These are phyloP conservation scores for Artemia sinica DNA, from an alignment of 2,888 invertebrate genomes.

Conservation along the genomic window DNA sequence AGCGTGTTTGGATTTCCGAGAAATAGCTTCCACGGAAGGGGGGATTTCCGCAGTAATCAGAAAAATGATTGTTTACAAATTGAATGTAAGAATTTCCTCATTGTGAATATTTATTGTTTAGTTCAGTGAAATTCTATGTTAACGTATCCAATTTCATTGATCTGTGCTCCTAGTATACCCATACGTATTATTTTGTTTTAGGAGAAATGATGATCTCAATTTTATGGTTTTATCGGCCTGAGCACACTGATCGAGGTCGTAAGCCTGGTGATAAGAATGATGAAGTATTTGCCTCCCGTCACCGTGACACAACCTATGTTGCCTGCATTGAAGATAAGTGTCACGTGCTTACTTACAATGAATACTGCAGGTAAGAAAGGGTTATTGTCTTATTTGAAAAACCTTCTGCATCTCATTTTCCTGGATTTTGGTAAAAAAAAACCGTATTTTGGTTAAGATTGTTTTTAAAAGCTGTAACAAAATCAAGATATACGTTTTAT, in stretches of 20 bases:
- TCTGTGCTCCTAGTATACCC: background rate
- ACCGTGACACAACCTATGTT: slow-evolving; percentile 84
- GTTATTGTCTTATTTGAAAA: no score
- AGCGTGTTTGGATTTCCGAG: no score
- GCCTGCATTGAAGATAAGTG: slow-evolving; percentile 96
- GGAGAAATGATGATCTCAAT: slow-evolving; percentile 95
- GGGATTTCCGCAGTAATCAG: no score
- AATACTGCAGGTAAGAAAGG: slow-evolving; percentile 81
- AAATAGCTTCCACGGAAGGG: no score
- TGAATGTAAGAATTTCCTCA: no score
- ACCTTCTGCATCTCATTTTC: no score
- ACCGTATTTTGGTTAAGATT: no score
- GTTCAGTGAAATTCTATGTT: no score
- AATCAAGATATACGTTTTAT: no score
- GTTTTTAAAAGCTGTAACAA: no score
- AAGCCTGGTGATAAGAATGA: slow-evolving; percentile 60
- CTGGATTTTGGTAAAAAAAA: no score
- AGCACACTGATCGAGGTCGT: slow-evolving; percentile 81
- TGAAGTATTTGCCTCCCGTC: slow-evolving; percentile 88
- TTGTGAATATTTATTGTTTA: no score
- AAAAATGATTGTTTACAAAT: background rate
- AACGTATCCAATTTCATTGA: background rate
- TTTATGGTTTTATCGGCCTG: slow-evolving; percentile 92
- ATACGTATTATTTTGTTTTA: slow-evolving; percentile 31
- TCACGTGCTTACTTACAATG: slow-evolving; percentile 85